Base-by-base conservation (phyloP, 1,140 invertebrate genomes). In the Battus philenor region DNA sequence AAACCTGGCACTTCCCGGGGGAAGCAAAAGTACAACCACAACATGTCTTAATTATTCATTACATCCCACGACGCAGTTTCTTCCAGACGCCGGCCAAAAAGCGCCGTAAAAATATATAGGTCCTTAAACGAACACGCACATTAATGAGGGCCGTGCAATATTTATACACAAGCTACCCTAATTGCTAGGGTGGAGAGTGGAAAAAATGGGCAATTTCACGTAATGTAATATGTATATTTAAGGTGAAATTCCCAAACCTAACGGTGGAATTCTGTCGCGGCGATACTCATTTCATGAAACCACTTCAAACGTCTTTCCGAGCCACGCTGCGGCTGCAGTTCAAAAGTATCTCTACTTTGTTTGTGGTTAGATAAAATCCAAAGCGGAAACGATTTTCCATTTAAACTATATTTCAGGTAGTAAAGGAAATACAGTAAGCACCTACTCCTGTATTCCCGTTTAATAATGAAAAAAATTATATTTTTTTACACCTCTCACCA, bases 201-300 rank as follows among this genome's bases (percentile, higher is more conserved):
- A 85, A 85, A 85, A 85, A 85, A 83, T 85, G 79, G 81, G 74
- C 79, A 85, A 85, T 85, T 83, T 80, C 73, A 81, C 78, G 81
- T 85, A 85, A 85, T 85, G 77, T 81, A 85, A 85, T 85, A 85
- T 85, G 81, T 83, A 85, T 85, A 81, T 83, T 83, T 82, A 85
- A 84, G 78, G 72, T 69, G 68, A 73, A 70, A 68, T 71, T 75
- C 63, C 68, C 59, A 59, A 78, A 72, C 61, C 66, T 56, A 54
- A 52, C 66, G 61, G 60, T 57, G 74, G 59, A 71, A 70, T 69
- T 74, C 67, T 77, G 75, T 85, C 81, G 75, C 68, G 66, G 72
- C 60, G 51, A 67, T 76, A 68, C 74, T 83, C 71, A 70, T 68
- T 71, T 74, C 70, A 65, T 61, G 59, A 61, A 60, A 67, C 75